phyloP scores from a whole-genome alignment of 2,113 vertebrate species.

The Stigmatopora argus region DNA sequence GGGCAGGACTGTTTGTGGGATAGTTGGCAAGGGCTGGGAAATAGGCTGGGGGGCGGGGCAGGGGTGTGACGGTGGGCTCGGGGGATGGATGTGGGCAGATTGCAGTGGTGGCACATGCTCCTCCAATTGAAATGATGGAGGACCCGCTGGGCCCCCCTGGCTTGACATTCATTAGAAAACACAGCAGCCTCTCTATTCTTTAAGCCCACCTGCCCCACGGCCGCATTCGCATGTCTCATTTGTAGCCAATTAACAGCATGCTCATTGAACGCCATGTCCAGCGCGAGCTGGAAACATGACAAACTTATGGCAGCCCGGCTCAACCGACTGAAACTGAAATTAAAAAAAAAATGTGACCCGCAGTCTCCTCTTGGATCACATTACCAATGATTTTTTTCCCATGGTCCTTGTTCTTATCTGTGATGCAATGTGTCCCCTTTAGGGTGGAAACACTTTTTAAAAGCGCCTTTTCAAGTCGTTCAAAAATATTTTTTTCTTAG shows the following conservation, averaged over 20 bases:
- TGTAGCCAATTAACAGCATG: not conserved
- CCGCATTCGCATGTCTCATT: not conserved
- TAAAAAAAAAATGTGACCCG: not conserved
- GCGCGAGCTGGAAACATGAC: not conserved
- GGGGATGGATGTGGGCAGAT: slow-evolving; percentile 40
- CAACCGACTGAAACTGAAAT: not conserved
- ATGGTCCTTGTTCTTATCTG: not conserved
- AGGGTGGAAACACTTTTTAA: not conserved
- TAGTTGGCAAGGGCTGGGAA: slow-evolving; percentile 65
- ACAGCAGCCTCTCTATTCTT: not conserved
- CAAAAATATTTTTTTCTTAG: not conserved
- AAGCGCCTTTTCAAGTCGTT: not conserved
- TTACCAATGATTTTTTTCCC: not conserved
- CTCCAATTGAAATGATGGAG: slow-evolving; percentile 60
- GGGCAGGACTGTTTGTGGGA: slow-evolving; percentile 69
- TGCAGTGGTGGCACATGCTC: slow-evolving; percentile 67
- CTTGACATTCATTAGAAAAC: slow-evolving; percentile 59
- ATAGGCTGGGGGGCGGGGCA: slow-evolving; percentile 24
- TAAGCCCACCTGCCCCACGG: slow-evolving; percentile 1
- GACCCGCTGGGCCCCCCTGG: slow-evolving; percentile 61
- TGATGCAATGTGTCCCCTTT: not conserved
- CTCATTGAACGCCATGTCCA: not conserved
- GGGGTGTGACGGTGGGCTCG: not conserved
- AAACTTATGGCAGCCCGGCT: not conserved
- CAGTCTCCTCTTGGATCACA: not conserved